Conservation (phyloP, 2,797 vertebrate species). For the Fratercula arctica region DNA sequence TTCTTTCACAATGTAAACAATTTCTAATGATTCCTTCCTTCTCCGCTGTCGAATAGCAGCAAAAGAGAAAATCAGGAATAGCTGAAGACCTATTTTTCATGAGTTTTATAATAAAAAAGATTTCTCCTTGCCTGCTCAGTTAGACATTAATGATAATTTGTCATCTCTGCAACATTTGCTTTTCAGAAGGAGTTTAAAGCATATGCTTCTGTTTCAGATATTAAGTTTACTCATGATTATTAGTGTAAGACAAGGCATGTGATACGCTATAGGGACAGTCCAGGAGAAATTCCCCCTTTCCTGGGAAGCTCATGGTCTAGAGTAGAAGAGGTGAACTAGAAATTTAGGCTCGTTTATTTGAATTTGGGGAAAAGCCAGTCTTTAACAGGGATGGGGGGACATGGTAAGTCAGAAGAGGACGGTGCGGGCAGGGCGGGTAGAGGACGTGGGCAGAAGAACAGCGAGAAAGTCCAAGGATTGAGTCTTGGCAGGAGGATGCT, state of each 20-base stretch:
- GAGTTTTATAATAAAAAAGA: not conserved
- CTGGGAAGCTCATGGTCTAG: not conserved
- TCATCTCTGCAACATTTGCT: not conserved
- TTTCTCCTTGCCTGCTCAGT: not conserved
- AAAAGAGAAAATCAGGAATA: not conserved
- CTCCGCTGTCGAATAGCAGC: not conserved
- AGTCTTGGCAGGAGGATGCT: not conserved
- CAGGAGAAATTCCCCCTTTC: not conserved
- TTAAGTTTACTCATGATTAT: not conserved
- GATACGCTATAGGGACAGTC: not conserved
- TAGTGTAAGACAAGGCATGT: not conserved
- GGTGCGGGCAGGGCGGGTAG: not conserved
- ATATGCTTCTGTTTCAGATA: not conserved
- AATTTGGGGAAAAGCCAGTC: not conserved
- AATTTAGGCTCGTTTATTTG: not conserved
- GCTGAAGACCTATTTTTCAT: not conserved
- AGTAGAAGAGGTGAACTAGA: not conserved
- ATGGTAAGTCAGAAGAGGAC: not conserved
- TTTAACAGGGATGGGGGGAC: not conserved
- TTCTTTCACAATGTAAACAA: not conserved
- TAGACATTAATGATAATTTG: not conserved
- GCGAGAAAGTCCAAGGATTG: not conserved
- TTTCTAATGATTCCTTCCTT: not conserved
- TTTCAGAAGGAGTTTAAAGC: not conserved
- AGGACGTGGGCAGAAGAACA: not conserved